Base-by-base conservation (phyloP, 2,113 vertebrate species). In the Dunckerocampus dactyliophorus region DNA sequence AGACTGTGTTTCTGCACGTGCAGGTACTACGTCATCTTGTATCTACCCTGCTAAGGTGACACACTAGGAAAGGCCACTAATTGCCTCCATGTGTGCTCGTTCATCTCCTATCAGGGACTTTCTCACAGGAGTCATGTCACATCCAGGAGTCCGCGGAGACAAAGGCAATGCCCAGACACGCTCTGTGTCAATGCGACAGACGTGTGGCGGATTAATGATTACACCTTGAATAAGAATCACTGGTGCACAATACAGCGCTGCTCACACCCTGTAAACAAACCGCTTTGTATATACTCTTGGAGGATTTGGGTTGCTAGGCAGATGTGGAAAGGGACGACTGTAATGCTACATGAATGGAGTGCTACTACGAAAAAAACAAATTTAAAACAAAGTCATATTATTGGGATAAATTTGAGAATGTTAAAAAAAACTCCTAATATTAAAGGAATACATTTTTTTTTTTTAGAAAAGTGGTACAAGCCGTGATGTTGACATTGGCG, bases 171-270 rank as follows among this genome's bases (percentile, higher is more conserved):
- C 17, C 66, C 63, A 67, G 72, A 81, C 81, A 65, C 2, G 67
- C 56, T 71, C 8, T 42, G 31, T 59, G 39, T 71, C 49, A 51
- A 21, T 22, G 64, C 67, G 72, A 71, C 79, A 79, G 48, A 62
- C 64, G 24, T 63, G 47, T 71, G 65, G 73, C 58, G 71, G 79
- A 81, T 85, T 81, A 75, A 79, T 77, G 45, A 46, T 12, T 6
- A 24, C 51, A 53, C 51, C 24, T 53, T 14, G 15, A 31, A 53
- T 24, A 53, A 53, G 24, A 53, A 53, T 52, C 50, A 31, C 4
- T 31, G 50, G 22, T 31, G 15, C 16, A 34, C 51, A 53, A 31
- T 53, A 16, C 28, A 22, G 24, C 7, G 28, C 31, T 53, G 51
- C 31, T 49, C 20, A 10, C 4, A 13, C 20, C n/a, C 1, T 48